Evolutionary conservation across 2,888 invertebrate species (phyloP).

Genomic region (Rhingia campestris): DNA sequence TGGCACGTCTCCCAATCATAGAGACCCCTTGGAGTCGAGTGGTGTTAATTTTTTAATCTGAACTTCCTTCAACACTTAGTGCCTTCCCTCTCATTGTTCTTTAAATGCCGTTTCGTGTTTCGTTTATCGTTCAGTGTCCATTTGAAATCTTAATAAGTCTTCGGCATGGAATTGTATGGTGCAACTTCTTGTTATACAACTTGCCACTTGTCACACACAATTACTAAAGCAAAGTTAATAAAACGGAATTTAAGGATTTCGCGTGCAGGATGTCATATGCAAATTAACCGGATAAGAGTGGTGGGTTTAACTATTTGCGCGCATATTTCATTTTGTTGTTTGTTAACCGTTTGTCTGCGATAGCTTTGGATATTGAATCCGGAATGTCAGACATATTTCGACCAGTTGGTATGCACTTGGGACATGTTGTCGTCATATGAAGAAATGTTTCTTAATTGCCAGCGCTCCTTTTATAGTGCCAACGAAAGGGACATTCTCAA

Average conservation of each 20-base stretch:
- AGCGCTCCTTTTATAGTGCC: too few species aligned
- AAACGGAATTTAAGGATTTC: not conserved
- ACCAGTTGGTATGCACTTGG: too few species aligned
- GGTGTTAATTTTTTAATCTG: too few species aligned
- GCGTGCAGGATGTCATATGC: conserved; percentile 18
- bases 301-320: not conserved
- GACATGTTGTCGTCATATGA: too few species aligned
- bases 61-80: not conserved
- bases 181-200: conserved; percentile 5
- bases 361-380: too few species aligned
- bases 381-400: too few species aligned
- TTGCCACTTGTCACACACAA: conserved; percentile 15
- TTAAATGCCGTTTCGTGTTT: conserved; percentile 13
- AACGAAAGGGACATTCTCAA: too few species aligned
- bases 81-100: conserved; percentile 1
- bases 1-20: too few species aligned
- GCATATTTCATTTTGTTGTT: conserved; percentile 8
- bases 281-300: conserved; percentile 4
- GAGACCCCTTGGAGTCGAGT: too few species aligned
- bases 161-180: not conserved
- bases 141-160: conserved; percentile 20
- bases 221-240: not conserved
- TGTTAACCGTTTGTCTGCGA: not conserved
- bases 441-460: too few species aligned
- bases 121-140: not conserved